A percentile compares a stretch with the other conserved stretches of the same genome.
These are phyloP conservation scores for Alentia gelatinosa DNA, from an alignment of 2,888 invertebrate genomes.

Conservation along the genomic window DNA sequence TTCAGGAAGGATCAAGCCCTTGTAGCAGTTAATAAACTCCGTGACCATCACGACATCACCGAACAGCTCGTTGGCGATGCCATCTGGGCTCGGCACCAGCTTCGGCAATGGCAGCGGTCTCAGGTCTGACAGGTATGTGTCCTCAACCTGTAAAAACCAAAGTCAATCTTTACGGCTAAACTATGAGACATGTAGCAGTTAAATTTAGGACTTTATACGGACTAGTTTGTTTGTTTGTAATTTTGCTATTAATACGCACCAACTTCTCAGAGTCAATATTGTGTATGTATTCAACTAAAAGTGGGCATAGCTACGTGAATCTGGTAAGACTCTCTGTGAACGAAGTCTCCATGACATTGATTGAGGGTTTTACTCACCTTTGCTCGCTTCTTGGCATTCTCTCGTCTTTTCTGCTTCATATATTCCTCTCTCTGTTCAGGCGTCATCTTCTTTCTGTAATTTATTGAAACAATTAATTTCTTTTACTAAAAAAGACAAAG, in stretches of 20 bases:
- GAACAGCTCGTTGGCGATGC: slow-evolving; percentile 79
- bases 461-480: too few species aligned
- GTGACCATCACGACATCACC: slow-evolving; percentile 81
- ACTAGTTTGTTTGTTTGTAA: too few species aligned
- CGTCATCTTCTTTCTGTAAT: slow-evolving; percentile 74
- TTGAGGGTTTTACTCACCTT: slow-evolving; percentile 45
- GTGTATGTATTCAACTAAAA: too few species aligned
- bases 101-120: slow-evolving; percentile 75
- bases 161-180: neutral
- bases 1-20: slow-evolving; percentile 78
- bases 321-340: too few species aligned
- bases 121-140: slow-evolving; percentile 70
- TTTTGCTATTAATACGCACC: too few species aligned
- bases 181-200: too few species aligned
- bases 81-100: slow-evolving; percentile 78
- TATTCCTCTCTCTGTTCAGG: slow-evolving; percentile 74
- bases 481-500: too few species aligned
- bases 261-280: too few species aligned
- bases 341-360: too few species aligned
- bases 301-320: too few species aligned
- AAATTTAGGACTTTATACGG: too few species aligned
- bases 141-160: slow-evolving; percentile 68
- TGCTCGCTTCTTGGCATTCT: slow-evolving; percentile 57
- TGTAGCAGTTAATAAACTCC: slow-evolving; percentile 79
- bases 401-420: slow-evolving; percentile 69